Evolutionary conservation across 2,113 vertebrate species (phyloP).

Genomic region (Anguilla japonica): DNA sequence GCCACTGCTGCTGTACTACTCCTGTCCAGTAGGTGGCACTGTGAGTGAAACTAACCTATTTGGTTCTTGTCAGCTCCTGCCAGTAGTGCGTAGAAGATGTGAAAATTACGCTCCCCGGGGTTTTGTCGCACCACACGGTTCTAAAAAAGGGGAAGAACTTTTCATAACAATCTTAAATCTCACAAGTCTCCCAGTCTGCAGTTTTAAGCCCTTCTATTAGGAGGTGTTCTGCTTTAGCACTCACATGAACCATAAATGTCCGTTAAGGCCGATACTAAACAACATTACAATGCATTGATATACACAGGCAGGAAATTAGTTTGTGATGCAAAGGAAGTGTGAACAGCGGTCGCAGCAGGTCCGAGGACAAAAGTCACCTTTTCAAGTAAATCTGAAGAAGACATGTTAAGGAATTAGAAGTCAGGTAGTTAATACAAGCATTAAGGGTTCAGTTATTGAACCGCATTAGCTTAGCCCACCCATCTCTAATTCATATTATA

Average conservation of each 20-base stretch:
- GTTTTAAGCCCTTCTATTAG: neutral
- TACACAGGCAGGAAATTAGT: slow-evolving; percentile 12
- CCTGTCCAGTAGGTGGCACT: neutral
- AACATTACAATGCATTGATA: slow-evolving; percentile 23
- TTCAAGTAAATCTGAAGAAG: slow-evolving; percentile 71
- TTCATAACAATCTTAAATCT: slow-evolving; percentile 23
- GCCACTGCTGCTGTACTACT: no score
- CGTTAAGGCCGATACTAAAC: neutral
- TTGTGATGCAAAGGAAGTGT: neutral
- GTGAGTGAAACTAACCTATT: slow-evolving; percentile 68
- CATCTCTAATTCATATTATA: no score
- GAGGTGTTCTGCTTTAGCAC: neutral
- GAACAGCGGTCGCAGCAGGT: neutral
- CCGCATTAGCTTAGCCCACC: no score
- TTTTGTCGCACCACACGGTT: slow-evolving; percentile 90
- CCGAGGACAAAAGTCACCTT: slow-evolving; percentile 60
- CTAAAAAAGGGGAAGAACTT: slow-evolving; percentile 58
- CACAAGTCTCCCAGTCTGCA: neutral
- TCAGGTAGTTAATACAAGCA: neutral
- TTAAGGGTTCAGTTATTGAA: neutral
- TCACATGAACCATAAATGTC: neutral
- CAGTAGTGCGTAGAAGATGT: slow-evolving; percentile 88
- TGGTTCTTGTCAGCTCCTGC: slow-evolving; percentile 75
- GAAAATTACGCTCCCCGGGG: slow-evolving; percentile 85
- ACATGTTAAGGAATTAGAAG: slow-evolving; percentile 56